Percentiles rank a stretch among this genome's conserved stretches.
Conservation (phyloP, 2,797 vertebrate genomes). For the Esox masquinongy region DNA sequence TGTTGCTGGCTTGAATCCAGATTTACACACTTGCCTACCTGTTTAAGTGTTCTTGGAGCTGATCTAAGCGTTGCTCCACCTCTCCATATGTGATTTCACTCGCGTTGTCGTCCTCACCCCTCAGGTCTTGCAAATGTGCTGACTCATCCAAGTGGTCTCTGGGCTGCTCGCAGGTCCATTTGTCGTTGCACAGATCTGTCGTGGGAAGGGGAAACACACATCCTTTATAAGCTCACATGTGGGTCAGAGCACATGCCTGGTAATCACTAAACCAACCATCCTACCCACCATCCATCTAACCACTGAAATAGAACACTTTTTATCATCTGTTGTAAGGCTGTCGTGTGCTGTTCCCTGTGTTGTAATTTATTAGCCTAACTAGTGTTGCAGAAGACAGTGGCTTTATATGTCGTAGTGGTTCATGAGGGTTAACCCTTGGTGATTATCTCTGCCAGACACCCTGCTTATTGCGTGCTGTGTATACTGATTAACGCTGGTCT, state of each 20-base stretch:
- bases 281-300: neutral
- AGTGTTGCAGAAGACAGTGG: conserved; percentile 12
- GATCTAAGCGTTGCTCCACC: conserved; percentile 93
- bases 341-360: conserved; percentile 44
- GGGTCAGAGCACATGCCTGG: conserved; percentile 58
- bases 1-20: neutral
- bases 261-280: conserved; percentile 49
- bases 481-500: conserved; percentile 38
- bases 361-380: conserved; percentile 64
- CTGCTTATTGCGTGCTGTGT: conserved; percentile 44
- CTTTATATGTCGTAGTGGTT: neutral
- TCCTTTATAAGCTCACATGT: conserved; percentile 63
- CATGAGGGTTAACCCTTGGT: conserved; percentile 34
- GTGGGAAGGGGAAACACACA: conserved; percentile 47
- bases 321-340: conserved; percentile 61
- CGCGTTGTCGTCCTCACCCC: conserved; percentile 86
- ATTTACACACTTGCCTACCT: conserved; percentile 73
- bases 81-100: conserved; percentile 94
- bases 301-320: conserved; percentile 70
- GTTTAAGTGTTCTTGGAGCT: conserved; percentile 96
- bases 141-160: conserved; percentile 77
- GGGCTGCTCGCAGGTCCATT: conserved; percentile 82
- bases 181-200: conserved; percentile 79
- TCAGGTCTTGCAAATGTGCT: conserved; percentile 76
- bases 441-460: conserved; percentile 67